Evolutionary conservation across 1,140 invertebrate species (phyloP), one percentile per base, ranked within the genome.

Genomic region (Calosoma granatense): DNA sequence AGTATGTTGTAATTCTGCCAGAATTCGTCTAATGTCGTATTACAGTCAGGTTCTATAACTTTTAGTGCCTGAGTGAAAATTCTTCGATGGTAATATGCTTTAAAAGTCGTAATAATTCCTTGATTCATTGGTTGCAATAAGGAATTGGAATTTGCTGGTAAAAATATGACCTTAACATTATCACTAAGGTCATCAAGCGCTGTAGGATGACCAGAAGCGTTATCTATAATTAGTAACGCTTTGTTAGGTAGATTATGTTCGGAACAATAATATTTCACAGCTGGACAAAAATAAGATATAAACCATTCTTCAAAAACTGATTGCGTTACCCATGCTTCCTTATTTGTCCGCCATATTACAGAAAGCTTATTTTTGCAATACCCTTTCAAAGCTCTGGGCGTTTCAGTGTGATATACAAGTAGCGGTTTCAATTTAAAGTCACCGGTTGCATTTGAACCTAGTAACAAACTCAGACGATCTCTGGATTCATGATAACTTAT

Each of bases 371-470:
- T 57, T 21, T 57, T 57, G 20, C 21, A 57, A 23, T 21, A 47
- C 51, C 43, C 56, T 51, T 53, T 51, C 39, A 51, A 12, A 56
- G 56, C 43, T 53, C 51, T 57, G 22, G 47, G 47, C n/a, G 51
- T 53, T 26, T 26, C 47, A 1, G 17, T 51, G 9, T 57, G 22
- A 17, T 57, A 52, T 23, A 53, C 52, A 14, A 56, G 56, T 9
- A 57, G 30, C 22, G 56, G 56, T 52, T 53, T 57, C 15, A 57
- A 57, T 57, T 57, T 57, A 20, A 57, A 57, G 52, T 57, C 56
- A 30, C 26, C 26, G 14, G 4, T 30, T 30, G 26, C 26, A 30
- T 30, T 30, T 14, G 6, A 6, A 30, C 14, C 26, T 6, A 30
- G 26, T 6, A 30, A 14, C 4, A 30, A 6, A 30, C 6, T 30